Conservation (phyloP, 2,113 vertebrate species). For the Varanus komodoensis region DNA sequence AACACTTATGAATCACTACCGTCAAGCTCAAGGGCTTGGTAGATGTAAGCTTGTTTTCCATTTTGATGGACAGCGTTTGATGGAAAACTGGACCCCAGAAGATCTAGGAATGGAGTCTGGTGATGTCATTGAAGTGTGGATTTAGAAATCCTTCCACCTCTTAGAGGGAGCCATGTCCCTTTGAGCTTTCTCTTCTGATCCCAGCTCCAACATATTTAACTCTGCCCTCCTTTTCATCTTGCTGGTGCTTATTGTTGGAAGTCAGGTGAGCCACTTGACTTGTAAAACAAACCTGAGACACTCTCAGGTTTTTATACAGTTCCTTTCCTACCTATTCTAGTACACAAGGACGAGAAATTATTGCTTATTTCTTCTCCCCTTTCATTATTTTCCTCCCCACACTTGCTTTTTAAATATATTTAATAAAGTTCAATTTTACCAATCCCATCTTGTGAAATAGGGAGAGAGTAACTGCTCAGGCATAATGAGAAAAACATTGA, state of each 20-base stretch:
- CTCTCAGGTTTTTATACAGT: background rate
- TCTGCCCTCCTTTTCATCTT: background rate
- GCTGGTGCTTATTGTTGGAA: background rate
- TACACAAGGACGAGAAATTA: background rate
- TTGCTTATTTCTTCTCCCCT: too few relatives aligned
- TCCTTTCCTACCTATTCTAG: background rate
- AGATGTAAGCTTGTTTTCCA: background rate
- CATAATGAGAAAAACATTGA: background rate
- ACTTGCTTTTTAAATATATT: background rate
- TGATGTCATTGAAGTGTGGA: constrained; percentile 32
- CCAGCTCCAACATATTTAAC: background rate
- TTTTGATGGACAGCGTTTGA: constrained; percentile 25
- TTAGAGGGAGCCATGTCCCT: background rate
- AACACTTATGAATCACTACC: constrained; percentile 8
- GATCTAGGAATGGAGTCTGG: constrained; percentile 30
- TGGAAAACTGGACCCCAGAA: constrained; percentile 27
- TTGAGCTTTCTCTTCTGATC: too few relatives aligned
- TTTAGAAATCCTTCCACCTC: background rate
- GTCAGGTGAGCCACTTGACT: background rate
- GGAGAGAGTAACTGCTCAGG: background rate
- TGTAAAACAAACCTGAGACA: background rate
- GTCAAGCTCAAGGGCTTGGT: constrained; percentile 3
- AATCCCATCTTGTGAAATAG: background rate
- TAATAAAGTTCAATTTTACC: background rate
- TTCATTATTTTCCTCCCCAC: background rate